Evolutionary conservation across 2,888 invertebrate genomes (phyloP), one percentile per base, ranked within the genome.

Genomic region (Nymphalis c-album): DNA sequence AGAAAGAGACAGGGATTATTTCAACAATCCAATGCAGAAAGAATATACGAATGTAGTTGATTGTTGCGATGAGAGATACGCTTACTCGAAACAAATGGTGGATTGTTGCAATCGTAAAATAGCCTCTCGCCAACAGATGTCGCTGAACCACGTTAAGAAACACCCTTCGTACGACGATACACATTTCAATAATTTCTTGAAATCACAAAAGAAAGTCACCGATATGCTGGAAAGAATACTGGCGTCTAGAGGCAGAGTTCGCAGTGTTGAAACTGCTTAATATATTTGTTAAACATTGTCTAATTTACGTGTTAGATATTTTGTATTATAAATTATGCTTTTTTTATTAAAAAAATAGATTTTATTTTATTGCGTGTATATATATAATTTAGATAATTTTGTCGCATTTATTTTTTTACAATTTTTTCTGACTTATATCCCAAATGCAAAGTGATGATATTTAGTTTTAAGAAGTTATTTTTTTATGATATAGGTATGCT

Each of bases 201-300:
- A 85, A 66, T 85, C 87, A 0, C 91, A 92, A 71, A 83, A 90
- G 72, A 90, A 88, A 74, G 91, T 91, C 0, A 91, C 88, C 18
- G 85, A 85, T 50, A 88, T 91, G 83, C 72, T 91, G 7, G 87
- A 87, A 67, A 84, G 76, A 68, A 84, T 89, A 72, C 75, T 91
- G 46, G 81, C 83, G 0, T 78, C 81, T 4, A 85, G 82, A 74
- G 75, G 74, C 0, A 82, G 73, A 53, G 63, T 68, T 10, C 78
- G 70, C 1, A 88, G 86, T 70, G 81, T 82, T 0, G 87, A 89
- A 74, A 78, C 74, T 46, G 65, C 77, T 46, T 72, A 67, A 60
- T 17, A 35, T 3, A 31, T 53, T 17, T 35, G n/a, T 26, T 58
- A 6, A 31, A 31, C 5, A 31, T 20, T 7, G 6, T 18, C 18